Percentiles rank a stretch among this genome's conserved stretches.
Evolutionary conservation across 2,113 vertebrate species (phyloP).

Genomic region (Stigmatopora nigra): DNA sequence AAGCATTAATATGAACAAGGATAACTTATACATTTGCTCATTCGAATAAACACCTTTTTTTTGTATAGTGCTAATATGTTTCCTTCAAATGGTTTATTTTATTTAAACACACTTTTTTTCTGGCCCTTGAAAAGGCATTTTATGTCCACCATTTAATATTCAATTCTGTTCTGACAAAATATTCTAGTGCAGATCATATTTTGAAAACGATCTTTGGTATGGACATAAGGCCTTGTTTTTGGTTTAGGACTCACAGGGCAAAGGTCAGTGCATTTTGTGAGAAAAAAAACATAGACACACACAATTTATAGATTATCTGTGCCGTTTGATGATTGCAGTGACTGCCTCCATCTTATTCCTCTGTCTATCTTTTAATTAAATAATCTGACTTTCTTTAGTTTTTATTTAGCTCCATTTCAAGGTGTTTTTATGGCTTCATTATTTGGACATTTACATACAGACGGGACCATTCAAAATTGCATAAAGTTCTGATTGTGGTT

Average conservation of each 20-base stretch:
- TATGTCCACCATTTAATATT: constrained; percentile 10
- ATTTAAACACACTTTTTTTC: constrained; percentile 15
- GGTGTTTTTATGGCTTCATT: constrained; percentile 1
- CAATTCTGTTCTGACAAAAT: constrained; percentile 5
- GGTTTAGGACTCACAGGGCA: constrained; percentile 4
- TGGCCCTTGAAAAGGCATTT: constrained; percentile 11
- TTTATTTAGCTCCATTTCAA: background rate
- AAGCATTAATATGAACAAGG: constrained; percentile 30
- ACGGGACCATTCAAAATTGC: background rate
- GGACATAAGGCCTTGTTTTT: constrained; percentile 56
- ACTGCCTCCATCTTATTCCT: too few species aligned
- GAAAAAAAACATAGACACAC: constrained; percentile 5
- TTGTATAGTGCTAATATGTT: constrained; percentile 42
- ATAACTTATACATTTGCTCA: constrained; percentile 15
- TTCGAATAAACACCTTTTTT: background rate
- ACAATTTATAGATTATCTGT: constrained; percentile 48
- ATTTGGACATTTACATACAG: background rate
- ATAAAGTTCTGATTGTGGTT: constrained; percentile 5
- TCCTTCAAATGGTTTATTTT: background rate
- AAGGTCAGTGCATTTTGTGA: constrained; percentile 30
- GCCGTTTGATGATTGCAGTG: constrained; percentile 8
- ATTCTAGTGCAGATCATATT: constrained; percentile 34
- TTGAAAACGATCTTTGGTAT: constrained; percentile 65
- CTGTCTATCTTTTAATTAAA: too few species aligned
- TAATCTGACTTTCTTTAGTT: too few species aligned